Conservation (phyloP, 2,113 vertebrate species). For the Agapornis roseicollis region DNA sequence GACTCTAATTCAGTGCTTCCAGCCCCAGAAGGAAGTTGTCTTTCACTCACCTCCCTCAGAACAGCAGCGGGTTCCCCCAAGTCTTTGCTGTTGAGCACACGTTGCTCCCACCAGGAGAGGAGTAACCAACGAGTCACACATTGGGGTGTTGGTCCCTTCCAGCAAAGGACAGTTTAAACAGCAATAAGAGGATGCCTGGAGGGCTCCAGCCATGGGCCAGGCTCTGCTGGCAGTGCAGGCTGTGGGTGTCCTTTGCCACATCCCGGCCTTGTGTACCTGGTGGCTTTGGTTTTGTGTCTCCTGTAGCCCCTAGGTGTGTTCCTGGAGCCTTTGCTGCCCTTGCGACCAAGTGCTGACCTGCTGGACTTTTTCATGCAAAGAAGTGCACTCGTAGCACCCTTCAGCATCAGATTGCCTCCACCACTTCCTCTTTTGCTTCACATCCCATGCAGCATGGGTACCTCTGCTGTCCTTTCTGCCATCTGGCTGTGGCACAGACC, state of each 20-base stretch:
- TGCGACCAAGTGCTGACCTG: background rate
- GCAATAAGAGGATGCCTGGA: background rate
- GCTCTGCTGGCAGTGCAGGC: background rate
- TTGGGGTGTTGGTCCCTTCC: background rate
- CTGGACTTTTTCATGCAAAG: background rate
- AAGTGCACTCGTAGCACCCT: too few relatives aligned
- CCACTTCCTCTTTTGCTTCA: background rate
- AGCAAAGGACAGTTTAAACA: background rate
- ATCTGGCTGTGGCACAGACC: background rate
- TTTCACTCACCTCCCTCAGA: background rate
- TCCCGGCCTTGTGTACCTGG: fast-evolving
- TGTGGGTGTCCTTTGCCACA: background rate
- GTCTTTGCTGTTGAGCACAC: background rate
- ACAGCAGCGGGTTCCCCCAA: background rate
- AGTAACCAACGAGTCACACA: fast-evolving
- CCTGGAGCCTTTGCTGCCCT: background rate
- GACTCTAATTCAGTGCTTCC: background rate
- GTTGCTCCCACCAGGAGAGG: background rate
- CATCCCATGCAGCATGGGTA: too few relatives aligned
- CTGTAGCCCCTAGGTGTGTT: background rate
- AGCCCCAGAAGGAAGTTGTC: background rate
- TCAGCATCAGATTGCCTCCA: background rate
- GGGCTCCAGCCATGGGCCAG: background rate
- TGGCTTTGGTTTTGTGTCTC: background rate
- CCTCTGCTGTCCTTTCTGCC: background rate